A percentile compares a stretch with the other conserved stretches of the same genome.
Conservation (phyloP, 2,113 vertebrate species). For the Ginglymostoma cirratum region DNA sequence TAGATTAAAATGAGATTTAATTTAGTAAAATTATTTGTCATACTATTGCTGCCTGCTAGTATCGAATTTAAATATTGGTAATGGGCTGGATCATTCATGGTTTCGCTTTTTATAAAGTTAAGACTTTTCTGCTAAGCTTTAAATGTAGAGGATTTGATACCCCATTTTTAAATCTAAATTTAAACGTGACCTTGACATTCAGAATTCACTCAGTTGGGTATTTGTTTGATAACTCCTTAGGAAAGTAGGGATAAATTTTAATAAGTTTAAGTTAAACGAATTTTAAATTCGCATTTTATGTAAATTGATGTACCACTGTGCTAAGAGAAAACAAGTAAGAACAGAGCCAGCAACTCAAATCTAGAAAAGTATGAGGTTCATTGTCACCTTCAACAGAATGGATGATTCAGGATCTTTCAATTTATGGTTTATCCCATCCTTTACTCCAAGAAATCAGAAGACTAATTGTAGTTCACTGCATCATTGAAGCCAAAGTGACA, state of each 20-base stretch:
- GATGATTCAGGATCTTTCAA: too few relatives aligned
- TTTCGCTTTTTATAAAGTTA: not conserved
- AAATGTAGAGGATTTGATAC: not conserved
- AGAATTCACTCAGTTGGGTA: not conserved
- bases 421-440: too few relatives aligned
- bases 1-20: not conserved
- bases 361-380: not conserved
- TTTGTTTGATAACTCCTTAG: not conserved
- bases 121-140: not conserved
- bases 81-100: not conserved
- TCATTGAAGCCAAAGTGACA: too few relatives aligned
- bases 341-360: not conserved
- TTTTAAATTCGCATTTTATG: not conserved
- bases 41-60: not conserved
- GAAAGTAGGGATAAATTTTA: not conserved
- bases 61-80: not conserved
- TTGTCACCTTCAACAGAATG: too few relatives aligned
- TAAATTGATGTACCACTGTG: not conserved
- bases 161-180: not conserved
- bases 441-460: too few relatives aligned
- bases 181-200: not conserved
- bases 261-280: not conserved
- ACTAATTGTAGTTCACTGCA: too few relatives aligned
- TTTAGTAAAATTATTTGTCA: not conserved
- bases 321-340: not conserved